phyloP scores from a whole-genome alignment of 2,888 invertebrate genomes.

The Cosmia pyralina region DNA sequence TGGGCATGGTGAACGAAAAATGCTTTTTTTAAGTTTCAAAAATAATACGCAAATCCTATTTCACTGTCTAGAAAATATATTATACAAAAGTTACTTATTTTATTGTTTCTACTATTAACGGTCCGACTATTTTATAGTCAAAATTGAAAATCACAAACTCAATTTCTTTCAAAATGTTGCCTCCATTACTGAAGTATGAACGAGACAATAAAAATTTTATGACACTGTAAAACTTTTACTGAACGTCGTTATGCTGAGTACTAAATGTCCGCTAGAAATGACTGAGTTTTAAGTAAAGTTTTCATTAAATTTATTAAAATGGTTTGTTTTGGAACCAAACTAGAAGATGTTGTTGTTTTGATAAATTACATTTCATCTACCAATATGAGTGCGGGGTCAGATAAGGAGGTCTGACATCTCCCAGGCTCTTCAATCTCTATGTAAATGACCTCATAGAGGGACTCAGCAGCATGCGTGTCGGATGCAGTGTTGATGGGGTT shows the following conservation, averaged over 20 bases:
- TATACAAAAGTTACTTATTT: background rate
- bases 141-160: conserved; percentile 19
- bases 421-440: too few species aligned
- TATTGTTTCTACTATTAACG: background rate
- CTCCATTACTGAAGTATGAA: conserved; percentile 46
- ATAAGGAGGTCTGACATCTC: too few species aligned
- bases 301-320: conserved; percentile 34
- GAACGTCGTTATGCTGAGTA: conserved; percentile 37
- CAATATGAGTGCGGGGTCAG: too few species aligned
- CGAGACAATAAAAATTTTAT: conserved; percentile 53
- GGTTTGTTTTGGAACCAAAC: conserved; percentile 11
- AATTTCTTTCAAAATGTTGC: conserved; percentile 23
- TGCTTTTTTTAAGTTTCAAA: too few species aligned
- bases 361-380: background rate
- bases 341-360: conserved; percentile 3
- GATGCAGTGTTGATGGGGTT: too few species aligned
- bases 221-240: conserved; percentile 53
- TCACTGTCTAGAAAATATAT: too few species aligned
- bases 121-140: background rate
- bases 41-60: background rate
- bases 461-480: too few species aligned
- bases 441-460: too few species aligned
- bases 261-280: conserved; percentile 28
- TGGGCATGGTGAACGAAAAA: too few species aligned
- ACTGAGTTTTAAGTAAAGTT: conserved; percentile 34